Evolutionary conservation across 2,797 vertebrate genomes (phyloP).

Genomic region (Epinephelus malabaricus): DNA sequence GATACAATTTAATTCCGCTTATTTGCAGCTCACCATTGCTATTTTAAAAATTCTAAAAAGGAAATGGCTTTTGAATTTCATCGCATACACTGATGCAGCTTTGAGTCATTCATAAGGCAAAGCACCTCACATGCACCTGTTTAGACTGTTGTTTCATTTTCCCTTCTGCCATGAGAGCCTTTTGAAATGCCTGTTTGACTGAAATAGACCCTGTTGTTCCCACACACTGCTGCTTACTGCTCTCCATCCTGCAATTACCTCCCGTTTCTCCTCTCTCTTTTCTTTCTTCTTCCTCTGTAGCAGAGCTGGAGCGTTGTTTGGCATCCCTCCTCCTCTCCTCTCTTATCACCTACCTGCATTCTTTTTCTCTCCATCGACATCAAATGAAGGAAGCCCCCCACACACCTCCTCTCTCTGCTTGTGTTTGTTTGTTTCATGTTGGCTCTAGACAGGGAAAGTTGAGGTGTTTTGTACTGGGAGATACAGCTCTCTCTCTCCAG

Average conservation of each 20-base stretch:
- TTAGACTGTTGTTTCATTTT: constrained; percentile 77
- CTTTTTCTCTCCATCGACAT: constrained; percentile 80
- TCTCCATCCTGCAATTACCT: constrained; percentile 74
- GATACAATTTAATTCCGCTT: constrained; percentile 42
- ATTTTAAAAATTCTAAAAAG: constrained; percentile 60
- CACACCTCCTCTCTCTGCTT: constrained; percentile 45
- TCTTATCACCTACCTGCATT: constrained; percentile 84
- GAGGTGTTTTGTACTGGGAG: constrained; percentile 69
- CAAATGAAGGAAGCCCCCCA: constrained; percentile 70
- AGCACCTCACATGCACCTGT: constrained; percentile 72
- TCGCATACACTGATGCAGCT: constrained; percentile 53
- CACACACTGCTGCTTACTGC: constrained; percentile 71
- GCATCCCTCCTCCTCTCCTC: constrained; percentile 78
- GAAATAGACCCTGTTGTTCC: constrained; percentile 85
- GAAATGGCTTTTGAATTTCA: constrained; percentile 63
- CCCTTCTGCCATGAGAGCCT: constrained; percentile 80
- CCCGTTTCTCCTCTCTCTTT: constrained; percentile 37
- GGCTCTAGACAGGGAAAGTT: constrained; percentile 72
- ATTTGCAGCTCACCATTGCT: constrained; percentile 41
- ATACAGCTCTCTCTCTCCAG: constrained; percentile 49
- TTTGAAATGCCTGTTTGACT: constrained; percentile 81
- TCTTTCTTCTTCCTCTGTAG: constrained; percentile 60
- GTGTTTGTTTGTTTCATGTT: constrained; percentile 81
- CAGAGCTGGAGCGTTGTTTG: constrained; percentile 70
- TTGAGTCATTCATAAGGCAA: constrained; percentile 77